Evolutionary conservation across 2,888 invertebrate species (phyloP).

Genomic region (Ectemnius lituratus): DNA sequence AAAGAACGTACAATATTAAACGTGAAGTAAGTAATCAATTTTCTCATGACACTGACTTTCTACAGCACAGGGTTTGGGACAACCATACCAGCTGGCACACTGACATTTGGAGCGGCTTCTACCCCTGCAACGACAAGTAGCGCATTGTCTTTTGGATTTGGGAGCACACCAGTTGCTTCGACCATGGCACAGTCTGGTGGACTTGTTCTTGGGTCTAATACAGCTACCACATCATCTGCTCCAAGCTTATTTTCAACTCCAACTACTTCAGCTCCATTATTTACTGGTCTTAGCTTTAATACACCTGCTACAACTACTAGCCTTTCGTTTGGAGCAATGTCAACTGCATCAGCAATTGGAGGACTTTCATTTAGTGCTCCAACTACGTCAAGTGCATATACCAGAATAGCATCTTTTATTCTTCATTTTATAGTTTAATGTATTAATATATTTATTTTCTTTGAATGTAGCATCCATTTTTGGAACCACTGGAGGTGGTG

Average conservation of each 20-base stretch:
- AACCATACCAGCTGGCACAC: slow-evolving; percentile 58
- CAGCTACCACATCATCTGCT: slow-evolving; percentile 51
- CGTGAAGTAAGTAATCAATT: too few species aligned
- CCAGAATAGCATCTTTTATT: neutral
- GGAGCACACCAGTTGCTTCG: slow-evolving; percentile 54
- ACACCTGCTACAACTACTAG: slow-evolving; percentile 66
- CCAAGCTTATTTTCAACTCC: slow-evolving; percentile 60
- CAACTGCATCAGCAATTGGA: slow-evolving; percentile 63
- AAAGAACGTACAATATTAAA: slow-evolving; percentile 40
- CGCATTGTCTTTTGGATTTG: slow-evolving; percentile 65
- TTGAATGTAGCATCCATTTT: slow-evolving; percentile 66
- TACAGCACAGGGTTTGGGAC: slow-evolving; percentile 60
- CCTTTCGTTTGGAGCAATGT: slow-evolving; percentile 72
- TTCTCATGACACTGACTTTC: slow-evolving; percentile 20
- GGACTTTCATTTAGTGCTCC: slow-evolving; percentile 64
- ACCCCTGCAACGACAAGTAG: slow-evolving; percentile 56
- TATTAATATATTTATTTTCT: neutral
- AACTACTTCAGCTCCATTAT: slow-evolving; percentile 63
- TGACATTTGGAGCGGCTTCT: slow-evolving; percentile 64
- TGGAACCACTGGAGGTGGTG: slow-evolving; percentile 53
- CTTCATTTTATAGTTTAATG: too few species aligned
- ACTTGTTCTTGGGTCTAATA: slow-evolving; percentile 63
- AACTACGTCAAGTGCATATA: slow-evolving; percentile 55
- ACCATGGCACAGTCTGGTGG: slow-evolving; percentile 63
- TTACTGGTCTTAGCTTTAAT: slow-evolving; percentile 70